Percentiles rank a stretch among this genome's conserved stretches.
Conservation (phyloP, 2,797 vertebrate genomes). For the Rhinogobio ventralis region DNA sequence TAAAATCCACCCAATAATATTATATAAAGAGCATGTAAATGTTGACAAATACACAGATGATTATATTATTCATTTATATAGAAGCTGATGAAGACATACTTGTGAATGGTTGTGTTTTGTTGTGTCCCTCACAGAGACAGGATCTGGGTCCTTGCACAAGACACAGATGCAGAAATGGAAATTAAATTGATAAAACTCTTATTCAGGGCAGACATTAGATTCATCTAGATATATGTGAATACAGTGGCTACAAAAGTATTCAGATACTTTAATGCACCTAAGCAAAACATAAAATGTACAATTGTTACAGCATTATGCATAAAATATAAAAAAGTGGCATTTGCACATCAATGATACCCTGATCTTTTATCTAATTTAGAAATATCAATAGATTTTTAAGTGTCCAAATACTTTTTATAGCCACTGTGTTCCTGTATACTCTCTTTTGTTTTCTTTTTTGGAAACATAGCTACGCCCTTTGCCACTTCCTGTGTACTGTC, state of each 20-base stretch:
- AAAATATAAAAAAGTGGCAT: neutral
- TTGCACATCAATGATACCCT: neutral
- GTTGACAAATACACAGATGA: neutral
- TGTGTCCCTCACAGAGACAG: constrained; percentile 11
- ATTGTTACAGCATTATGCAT: neutral
- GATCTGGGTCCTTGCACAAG: constrained; percentile 49
- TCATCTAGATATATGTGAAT: neutral
- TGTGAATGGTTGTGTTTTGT: constrained; percentile 46
- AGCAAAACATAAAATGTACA: neutral
- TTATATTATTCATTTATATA: neutral
- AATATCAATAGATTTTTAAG: neutral
- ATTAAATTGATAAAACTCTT: constrained; percentile 17
- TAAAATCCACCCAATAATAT: neutral
- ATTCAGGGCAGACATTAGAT: neutral
- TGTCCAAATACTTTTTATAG: neutral
- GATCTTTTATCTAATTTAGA: neutral
- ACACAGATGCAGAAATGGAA: neutral
- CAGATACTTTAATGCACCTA: neutral
- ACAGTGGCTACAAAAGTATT: neutral
- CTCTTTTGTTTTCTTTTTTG: neutral
- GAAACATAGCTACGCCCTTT: constrained; percentile 30
- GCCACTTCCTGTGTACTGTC: constrained; percentile 7
- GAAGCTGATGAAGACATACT: constrained; percentile 42
- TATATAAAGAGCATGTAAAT: neutral
- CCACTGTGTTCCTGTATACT: neutral